Percentiles rank a stretch among this genome's conserved stretches.
Evolutionary conservation across 2,113 vertebrate species (phyloP).

Genomic region (Carlito syrichta): DNA sequence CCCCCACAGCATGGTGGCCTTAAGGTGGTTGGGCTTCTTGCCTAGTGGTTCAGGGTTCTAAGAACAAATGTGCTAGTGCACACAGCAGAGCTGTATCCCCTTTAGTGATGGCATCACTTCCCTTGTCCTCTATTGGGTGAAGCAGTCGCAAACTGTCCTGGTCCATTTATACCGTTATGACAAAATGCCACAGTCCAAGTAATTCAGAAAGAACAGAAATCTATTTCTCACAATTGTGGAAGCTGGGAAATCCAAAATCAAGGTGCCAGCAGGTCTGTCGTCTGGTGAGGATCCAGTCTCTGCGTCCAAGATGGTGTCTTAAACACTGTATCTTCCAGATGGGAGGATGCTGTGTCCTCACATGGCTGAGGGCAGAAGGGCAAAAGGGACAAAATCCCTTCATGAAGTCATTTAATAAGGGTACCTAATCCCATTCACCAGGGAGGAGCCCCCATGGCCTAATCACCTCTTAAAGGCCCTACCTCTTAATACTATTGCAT

Average conservation of each 20-base stretch:
- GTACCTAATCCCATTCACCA: neutral
- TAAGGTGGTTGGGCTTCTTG: neutral
- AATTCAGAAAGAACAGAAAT: neutral
- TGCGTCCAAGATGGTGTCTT: neutral
- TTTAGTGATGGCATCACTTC: neutral
- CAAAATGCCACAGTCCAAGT: neutral
- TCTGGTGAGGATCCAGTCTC: neutral
- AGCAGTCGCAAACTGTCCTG: neutral
- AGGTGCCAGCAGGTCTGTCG: neutral
- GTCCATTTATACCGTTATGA: neutral
- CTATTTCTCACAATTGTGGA: neutral
- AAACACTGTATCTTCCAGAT: neutral
- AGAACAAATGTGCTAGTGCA: neutral
- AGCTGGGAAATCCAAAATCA: neutral
- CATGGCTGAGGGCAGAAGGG: neutral
- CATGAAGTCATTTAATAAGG: neutral
- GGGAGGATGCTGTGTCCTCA: neutral
- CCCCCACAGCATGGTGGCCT: neutral
- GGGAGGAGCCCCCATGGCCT: neutral
- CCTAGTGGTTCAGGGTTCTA: neutral
- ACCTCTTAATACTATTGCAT: neutral
- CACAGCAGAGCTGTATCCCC: accelerated
- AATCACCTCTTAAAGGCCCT: neutral
- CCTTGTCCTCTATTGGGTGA: neutral
- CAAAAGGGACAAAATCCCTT: neutral